A percentile compares a stretch with the other conserved stretches of the same genome.
Conservation (phyloP, 2,113 vertebrate species). For the Macquaria australasica region DNA sequence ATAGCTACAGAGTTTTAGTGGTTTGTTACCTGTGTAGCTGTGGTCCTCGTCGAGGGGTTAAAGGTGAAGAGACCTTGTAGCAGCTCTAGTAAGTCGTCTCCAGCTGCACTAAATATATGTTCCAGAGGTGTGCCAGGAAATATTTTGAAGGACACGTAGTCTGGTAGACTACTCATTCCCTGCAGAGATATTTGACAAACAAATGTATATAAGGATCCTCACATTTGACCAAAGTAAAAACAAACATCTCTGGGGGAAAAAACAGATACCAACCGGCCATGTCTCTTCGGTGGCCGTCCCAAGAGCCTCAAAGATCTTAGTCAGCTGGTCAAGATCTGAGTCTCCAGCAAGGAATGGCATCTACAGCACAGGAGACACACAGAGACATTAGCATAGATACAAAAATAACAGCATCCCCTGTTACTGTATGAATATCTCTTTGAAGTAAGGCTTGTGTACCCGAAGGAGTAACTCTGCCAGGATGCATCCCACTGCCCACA, state of each 20-base stretch:
- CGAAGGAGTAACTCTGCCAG: conserved; percentile 95
- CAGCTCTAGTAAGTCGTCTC: conserved; percentile 93
- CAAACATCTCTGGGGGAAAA: background rate
- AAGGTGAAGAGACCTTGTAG: conserved; percentile 94
- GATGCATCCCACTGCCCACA: conserved; percentile 99
- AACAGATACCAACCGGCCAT: conserved; percentile 90
- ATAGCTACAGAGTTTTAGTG: background rate
- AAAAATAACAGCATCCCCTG: background rate
- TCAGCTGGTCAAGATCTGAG: conserved; percentile 96
- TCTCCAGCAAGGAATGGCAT: conserved; percentile 97
- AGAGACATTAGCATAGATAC: conserved; percentile 2
- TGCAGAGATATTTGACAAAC: conserved; percentile 73
- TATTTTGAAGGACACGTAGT: conserved; percentile 95
- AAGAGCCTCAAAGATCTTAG: conserved; percentile 97
- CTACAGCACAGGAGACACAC: conserved; percentile 73
- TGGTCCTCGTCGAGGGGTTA: conserved; percentile 90
- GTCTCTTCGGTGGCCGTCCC: conserved; percentile 95
- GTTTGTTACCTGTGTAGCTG: conserved; percentile 90
- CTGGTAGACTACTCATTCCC: conserved; percentile 94
- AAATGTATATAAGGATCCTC: conserved; percentile 3
- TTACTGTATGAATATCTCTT: background rate
- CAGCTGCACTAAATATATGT: conserved; percentile 97
- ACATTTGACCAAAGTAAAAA: conserved; percentile 4
- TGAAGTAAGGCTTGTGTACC: conserved; percentile 78
- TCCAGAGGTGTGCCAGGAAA: conserved; percentile 95